Evolutionary conservation across 2,113 vertebrate species (phyloP).

Genomic region (Gorsachius goisagi): DNA sequence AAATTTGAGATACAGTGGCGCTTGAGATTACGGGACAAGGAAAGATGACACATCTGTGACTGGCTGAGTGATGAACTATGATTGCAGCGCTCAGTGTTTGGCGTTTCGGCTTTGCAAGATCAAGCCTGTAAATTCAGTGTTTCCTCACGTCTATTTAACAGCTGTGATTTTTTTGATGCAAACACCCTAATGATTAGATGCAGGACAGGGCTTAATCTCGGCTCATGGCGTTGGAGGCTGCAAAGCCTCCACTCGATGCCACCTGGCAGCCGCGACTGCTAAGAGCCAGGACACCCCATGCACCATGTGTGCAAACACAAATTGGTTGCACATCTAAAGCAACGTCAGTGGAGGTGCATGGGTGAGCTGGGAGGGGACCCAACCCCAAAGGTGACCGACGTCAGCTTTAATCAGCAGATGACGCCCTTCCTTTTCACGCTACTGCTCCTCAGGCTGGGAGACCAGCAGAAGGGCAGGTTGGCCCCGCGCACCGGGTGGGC

Average conservation of each 20-base stretch:
- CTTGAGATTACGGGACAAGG: neutral
- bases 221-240: neutral
- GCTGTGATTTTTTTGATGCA: neutral
- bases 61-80: neutral
- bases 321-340: neutral
- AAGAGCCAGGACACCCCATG: neutral
- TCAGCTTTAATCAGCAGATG: neutral
- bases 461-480: neutral
- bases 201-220: rapidly evolving
- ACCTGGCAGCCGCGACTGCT: neutral
- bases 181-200: neutral
- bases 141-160: neutral
- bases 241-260: neutral
- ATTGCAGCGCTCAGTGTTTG: neutral
- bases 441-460: neutral
- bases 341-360: rapidly evolving
- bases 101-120: neutral
- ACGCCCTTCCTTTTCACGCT: neutral
- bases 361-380: neutral
- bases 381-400: neutral
- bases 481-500: neutral
- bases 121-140: neutral
- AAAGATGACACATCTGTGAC: neutral
- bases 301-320: neutral
- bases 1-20: neutral